A percentile compares a stretch with the other conserved stretches of the same genome.
phyloP scores from a whole-genome alignment of 2,888 invertebrate genomes.

The Resseliella maxima region DNA sequence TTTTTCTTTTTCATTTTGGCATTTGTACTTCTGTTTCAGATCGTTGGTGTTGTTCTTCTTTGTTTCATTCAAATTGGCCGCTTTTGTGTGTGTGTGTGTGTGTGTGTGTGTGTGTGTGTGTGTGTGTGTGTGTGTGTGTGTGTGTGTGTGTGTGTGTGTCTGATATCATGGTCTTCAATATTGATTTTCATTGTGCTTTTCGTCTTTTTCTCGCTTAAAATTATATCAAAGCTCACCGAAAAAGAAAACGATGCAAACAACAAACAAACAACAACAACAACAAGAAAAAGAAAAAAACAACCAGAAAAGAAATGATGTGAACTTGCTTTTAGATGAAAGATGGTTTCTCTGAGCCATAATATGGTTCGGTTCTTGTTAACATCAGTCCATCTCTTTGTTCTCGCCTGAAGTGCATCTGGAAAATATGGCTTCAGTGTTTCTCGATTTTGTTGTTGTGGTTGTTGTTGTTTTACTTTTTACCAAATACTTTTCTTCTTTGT shows the following conservation, averaged over 20 bases:
- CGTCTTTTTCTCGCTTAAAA: conserved; percentile 8
- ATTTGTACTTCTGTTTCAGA: not conserved
- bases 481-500: conserved; percentile 48
- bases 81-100: not conserved
- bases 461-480: conserved; percentile 17
- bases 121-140: too few relatives aligned
- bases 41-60: not conserved
- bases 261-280: too few relatives aligned
- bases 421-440: conserved; percentile 43
- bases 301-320: conserved; percentile 6
- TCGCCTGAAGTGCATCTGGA: conserved; percentile 41
- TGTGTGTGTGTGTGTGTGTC: not conserved
- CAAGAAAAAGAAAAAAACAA: not conserved
- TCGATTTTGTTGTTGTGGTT: not conserved
- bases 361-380: conserved; percentile 41
- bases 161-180: not conserved
- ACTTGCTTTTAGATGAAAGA: conserved; percentile 51
- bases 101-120: too few relatives aligned
- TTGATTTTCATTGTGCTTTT: not conserved
- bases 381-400: conserved; percentile 43
- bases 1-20: not conserved
- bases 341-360: conserved; percentile 43
- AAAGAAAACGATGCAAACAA: not conserved
- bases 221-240: conserved; percentile 47
- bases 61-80: not conserved